Evolutionary conservation across 2,888 invertebrate species (phyloP), one percentile per base, ranked within the genome.

Genomic region (Tiliacea citrago): DNA sequence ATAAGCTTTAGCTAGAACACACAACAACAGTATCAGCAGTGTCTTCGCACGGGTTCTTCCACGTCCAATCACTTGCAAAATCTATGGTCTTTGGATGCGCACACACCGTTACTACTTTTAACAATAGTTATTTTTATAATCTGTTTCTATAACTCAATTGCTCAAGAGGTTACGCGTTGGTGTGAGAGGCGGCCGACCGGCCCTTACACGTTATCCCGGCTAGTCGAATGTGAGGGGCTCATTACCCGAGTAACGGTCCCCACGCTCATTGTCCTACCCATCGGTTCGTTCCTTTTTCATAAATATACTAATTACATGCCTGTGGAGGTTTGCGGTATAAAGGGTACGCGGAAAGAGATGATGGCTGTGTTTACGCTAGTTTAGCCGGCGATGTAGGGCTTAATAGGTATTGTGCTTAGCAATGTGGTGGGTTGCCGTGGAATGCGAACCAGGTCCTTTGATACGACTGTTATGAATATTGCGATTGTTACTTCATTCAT

Each of bases 151-250:
- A 63, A 57, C 21, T 51, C 49, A 53, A 58, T 35, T 47, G 7
- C 21, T n/a, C 24, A 29, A 21, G 57, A 72, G n/a, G 73, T 74
- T 89, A 88, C 86, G 81, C 80, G 42, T 84, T 84, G 86, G 88
- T 89, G 89, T 90, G 81, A 88, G 69, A 42, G 74, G 29, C 82
- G 78, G 84, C 83, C 82, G 68, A 82, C 85, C 86, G 86, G 86
- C 86, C 84, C 88, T 85, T 85, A 85, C 88, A 86, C 81, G 86
- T 85, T 83, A 87, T 87, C 86, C 88, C 86, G 45, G 77, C 86
- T 88, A 90, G 91, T 91, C 90, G 87, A 88, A 87, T 88, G 86
- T 83, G 87, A 87, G 89, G 86, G 88, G 78, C 91, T 91, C 90
- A 91, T 92, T 92, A 91, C 86, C 83, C 88, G 85, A 83, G 88